These are phyloP conservation scores for Nephrotoma flavescens DNA, from an alignment of 2,888 invertebrate genomes.

Conservation along the genomic window DNA sequence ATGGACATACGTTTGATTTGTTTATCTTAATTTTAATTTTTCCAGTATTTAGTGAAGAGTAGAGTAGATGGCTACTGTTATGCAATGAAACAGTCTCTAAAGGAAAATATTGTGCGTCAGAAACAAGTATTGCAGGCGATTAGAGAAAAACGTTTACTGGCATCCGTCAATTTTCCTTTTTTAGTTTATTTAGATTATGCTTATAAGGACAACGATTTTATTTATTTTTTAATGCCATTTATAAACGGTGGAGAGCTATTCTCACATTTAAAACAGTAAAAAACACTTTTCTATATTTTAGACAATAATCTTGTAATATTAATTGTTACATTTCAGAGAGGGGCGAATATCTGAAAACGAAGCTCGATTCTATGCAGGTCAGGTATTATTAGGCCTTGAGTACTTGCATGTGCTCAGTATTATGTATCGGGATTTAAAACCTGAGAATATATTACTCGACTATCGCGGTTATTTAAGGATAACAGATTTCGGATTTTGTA, in stretches of 20 bases:
- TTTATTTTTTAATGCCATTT: slow-evolving; percentile 76
- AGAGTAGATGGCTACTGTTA: slow-evolving; percentile 42
- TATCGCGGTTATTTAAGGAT: slow-evolving; percentile 64
- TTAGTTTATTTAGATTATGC: slow-evolving; percentile 69
- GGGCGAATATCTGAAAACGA: slow-evolving; percentile 58
- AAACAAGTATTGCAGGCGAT: slow-evolving; percentile 81
- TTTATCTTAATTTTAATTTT: background rate
- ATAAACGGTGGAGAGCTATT: slow-evolving; percentile 82
- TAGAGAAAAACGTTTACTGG: slow-evolving; percentile 80
- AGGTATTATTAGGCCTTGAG: slow-evolving; percentile 79
- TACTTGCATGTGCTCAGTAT: slow-evolving; percentile 79
- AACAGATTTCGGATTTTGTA: slow-evolving; percentile 92
- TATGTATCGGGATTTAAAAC: slow-evolving; percentile 83
- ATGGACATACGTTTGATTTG: background rate
- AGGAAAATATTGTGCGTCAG: slow-evolving; percentile 73
- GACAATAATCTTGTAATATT: background rate
- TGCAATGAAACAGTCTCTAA: slow-evolving; percentile 84
- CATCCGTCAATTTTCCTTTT: slow-evolving; percentile 81
- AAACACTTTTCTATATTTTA: background rate
- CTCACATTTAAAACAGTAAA: slow-evolving; percentile 48
- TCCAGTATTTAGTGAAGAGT: slow-evolving; percentile 40
- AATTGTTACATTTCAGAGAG: slow-evolving; percentile 16
- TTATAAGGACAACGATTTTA: slow-evolving; percentile 72
- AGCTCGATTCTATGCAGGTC: slow-evolving; percentile 79
- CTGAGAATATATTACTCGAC: slow-evolving; percentile 80